Conservation (phyloP, 23 tunicate genomes). For the Clavelina lepadiformis region DNA sequence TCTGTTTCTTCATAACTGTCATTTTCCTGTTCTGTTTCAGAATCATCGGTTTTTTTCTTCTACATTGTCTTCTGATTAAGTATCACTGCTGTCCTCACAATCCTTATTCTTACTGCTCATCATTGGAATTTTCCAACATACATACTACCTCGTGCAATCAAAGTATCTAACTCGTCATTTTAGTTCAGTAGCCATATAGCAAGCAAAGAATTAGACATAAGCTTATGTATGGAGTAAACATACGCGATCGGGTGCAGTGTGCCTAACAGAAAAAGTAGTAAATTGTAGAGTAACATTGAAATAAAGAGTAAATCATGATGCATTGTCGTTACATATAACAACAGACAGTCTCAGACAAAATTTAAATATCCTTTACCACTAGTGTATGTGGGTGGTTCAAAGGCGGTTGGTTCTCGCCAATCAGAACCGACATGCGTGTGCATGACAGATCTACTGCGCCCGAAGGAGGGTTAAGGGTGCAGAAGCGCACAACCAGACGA, state of each 20-base stretch:
- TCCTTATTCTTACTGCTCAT: neutral
- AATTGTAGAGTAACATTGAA: neutral
- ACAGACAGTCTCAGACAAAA: conserved; percentile 3
- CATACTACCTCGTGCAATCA: neutral
- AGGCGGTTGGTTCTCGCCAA: neutral
- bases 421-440: neutral
- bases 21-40: conserved; percentile 1
- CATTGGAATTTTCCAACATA: neutral
- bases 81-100: conserved; percentile 2
- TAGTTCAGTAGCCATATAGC: conserved; percentile 1
- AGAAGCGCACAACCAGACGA: neutral
- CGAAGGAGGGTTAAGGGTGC: neutral
- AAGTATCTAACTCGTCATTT: neutral
- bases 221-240: neutral
- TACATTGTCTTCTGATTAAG: conserved; percentile 1
- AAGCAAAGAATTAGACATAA: neutral
- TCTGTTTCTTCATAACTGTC: neutral
- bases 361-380: too few relatives aligned
- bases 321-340: neutral
- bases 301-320: neutral
- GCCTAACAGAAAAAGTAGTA: conserved; percentile 1
- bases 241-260: neutral
- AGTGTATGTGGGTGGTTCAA: neutral
- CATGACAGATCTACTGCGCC: conserved; percentile 1
- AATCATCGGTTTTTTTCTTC: neutral